Evolutionary conservation across 2,888 invertebrate genomes (phyloP).

Genomic region (Portevinia maculata): DNA sequence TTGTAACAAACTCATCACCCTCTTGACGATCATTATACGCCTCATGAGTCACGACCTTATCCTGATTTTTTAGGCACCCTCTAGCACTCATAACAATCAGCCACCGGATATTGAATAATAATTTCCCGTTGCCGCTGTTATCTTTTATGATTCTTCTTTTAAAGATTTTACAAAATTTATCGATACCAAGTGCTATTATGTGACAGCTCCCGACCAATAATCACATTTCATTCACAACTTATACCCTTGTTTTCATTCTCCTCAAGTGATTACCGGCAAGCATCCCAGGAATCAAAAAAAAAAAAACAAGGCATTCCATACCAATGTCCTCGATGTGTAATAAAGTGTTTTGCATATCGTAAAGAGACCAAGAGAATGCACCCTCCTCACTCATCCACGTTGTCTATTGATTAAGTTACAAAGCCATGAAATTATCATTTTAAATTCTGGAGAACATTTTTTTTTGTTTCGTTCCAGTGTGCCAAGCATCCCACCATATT

Average conservation of each 20-base stretch:
- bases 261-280: constrained; percentile 9
- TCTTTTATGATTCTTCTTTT: constrained; percentile 29
- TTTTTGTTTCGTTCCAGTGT: constrained; percentile 41
- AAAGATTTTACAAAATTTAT: constrained; percentile 57
- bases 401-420: constrained; percentile 72
- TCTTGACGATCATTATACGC: constrained; percentile 46
- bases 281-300: constrained; percentile 19
- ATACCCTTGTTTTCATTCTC: constrained; percentile 26
- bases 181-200: constrained; percentile 56
- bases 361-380: constrained; percentile 54
- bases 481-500: constrained; percentile 27
- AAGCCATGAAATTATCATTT: constrained; percentile 73
- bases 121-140: constrained; percentile 36
- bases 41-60: constrained; percentile 16
- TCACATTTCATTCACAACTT: constrained; percentile 49
- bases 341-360: constrained; percentile 71
- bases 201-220: constrained; percentile 56
- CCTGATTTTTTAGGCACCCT: constrained; percentile 31
- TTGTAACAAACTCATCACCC: constrained; percentile 48
- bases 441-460: constrained; percentile 58
- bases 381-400: constrained; percentile 53
- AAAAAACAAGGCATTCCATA: constrained; percentile 46
- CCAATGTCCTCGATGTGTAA: constrained; percentile 60
- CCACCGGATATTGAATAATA: constrained; percentile 63
- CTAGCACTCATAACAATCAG: constrained; percentile 12